Evolutionary conservation across 2,113 vertebrate genomes (phyloP).

Genomic region (Bothrops jararaca): DNA sequence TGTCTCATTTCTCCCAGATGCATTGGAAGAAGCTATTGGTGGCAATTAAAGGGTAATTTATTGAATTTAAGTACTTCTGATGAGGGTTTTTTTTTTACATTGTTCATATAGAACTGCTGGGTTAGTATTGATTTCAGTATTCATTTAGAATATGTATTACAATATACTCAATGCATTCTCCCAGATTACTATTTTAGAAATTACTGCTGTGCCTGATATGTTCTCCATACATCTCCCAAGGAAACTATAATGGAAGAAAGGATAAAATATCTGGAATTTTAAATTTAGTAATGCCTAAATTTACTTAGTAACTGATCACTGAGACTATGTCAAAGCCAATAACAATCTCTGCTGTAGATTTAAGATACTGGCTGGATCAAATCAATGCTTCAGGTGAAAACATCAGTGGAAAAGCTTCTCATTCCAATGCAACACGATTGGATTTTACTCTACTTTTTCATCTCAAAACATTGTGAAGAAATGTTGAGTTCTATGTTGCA

Average conservation of each 20-base stretch:
- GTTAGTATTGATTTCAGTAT: fast-evolving
- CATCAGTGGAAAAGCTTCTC: not conserved
- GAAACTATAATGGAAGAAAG: not conserved
- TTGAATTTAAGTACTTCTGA: not conserved
- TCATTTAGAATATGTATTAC: not conserved
- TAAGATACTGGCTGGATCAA: not conserved
- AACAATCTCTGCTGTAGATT: not conserved
- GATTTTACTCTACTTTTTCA: not conserved
- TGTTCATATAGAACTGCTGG: fast-evolving
- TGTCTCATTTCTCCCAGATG: not conserved
- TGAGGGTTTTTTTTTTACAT: not conserved
- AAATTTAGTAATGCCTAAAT: not conserved
- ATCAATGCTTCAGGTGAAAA: not conserved
- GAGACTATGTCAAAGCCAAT: not conserved
- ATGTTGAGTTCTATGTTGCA: not conserved
- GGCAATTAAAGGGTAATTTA: not conserved
- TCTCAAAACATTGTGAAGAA: not conserved
- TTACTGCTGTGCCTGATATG: not conserved
- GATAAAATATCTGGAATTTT: not conserved
- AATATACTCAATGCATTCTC: not conserved
- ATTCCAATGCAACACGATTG: not conserved
- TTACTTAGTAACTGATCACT: not conserved
- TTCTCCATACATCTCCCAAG: not conserved
- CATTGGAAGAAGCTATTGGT: not conserved
- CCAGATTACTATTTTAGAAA: not conserved